A percentile compares a stretch with the other conserved stretches of the same genome.
Evolutionary conservation across 2,113 vertebrate species (phyloP).

Genomic region (Melanocharis versteri): DNA sequence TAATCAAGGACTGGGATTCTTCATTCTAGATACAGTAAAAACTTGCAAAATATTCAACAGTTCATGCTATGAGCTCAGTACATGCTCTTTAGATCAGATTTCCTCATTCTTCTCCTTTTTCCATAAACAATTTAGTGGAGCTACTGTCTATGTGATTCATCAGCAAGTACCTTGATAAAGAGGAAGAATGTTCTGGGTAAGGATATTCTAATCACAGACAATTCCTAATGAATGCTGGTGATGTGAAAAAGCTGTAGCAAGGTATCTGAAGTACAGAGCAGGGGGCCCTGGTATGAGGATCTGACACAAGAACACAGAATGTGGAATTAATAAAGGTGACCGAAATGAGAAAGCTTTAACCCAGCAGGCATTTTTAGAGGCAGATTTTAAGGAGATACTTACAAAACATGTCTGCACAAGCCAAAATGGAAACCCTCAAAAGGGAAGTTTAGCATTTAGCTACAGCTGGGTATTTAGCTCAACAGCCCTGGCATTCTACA

Average conservation of each 20-base stretch:
- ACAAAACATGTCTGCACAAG: background rate
- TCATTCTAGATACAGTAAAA: background rate
- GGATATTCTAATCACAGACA: background rate
- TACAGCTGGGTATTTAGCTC: background rate
- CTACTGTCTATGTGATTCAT: background rate
- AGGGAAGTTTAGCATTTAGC: background rate
- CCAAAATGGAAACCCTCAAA: background rate
- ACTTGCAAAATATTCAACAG: background rate
- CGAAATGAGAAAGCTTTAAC: background rate
- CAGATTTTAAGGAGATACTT: background rate
- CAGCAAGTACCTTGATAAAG: background rate
- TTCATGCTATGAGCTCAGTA: background rate
- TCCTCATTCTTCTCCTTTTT: background rate
- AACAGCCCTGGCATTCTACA: background rate
- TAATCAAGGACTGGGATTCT: background rate
- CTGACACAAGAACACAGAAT: background rate
- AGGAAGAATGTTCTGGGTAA: background rate
- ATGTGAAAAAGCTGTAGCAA: background rate
- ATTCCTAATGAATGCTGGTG: background rate
- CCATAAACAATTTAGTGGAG: background rate
- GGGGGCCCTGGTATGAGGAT: fast-evolving
- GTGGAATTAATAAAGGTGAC: background rate
- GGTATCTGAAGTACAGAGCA: background rate
- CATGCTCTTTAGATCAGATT: background rate
- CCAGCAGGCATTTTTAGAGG: background rate